Evolutionary conservation across 2,113 vertebrate species (phyloP).

Genomic region (Nothoprocta perdicaria): DNA sequence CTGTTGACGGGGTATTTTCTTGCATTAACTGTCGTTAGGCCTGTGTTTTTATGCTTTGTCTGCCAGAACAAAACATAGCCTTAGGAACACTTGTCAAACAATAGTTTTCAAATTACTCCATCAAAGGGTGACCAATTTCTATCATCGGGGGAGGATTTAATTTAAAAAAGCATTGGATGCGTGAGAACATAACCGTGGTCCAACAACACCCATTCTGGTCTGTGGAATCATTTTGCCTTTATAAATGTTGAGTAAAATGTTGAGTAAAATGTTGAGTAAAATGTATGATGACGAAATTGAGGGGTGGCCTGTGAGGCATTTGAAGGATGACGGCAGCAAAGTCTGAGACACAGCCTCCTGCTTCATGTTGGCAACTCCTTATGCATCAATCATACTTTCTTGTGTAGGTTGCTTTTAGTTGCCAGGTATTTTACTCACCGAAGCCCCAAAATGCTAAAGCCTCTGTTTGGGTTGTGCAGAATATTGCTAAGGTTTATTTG

Average conservation of each 20-base stretch:
- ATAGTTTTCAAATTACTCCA: background rate
- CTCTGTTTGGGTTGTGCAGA: background rate
- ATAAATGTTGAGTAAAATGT: too few species aligned
- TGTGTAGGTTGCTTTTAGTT: background rate
- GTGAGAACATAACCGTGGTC: rapidly evolving
- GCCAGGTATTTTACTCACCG: background rate
- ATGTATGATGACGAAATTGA: background rate
- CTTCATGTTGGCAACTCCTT: background rate
- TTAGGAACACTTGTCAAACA: background rate
- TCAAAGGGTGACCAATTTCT: background rate
- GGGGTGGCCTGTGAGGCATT: background rate
- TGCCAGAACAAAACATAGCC: background rate
- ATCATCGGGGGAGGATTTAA: background rate
- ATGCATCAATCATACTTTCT: background rate
- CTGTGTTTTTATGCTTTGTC: background rate
- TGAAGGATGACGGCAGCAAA: background rate
- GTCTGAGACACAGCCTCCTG: background rate
- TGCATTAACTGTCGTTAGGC: background rate
- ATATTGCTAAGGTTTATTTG: background rate
- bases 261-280: background rate
- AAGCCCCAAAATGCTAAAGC: background rate
- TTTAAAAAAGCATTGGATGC: background rate
- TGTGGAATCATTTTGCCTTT: background rate
- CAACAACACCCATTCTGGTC: background rate
- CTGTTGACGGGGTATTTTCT: background rate